A percentile compares a stretch with the other conserved stretches of the same genome.
Evolutionary conservation across 2,888 invertebrate species (phyloP).

Genomic region (Caenorhabditis auriculariae): DNA sequence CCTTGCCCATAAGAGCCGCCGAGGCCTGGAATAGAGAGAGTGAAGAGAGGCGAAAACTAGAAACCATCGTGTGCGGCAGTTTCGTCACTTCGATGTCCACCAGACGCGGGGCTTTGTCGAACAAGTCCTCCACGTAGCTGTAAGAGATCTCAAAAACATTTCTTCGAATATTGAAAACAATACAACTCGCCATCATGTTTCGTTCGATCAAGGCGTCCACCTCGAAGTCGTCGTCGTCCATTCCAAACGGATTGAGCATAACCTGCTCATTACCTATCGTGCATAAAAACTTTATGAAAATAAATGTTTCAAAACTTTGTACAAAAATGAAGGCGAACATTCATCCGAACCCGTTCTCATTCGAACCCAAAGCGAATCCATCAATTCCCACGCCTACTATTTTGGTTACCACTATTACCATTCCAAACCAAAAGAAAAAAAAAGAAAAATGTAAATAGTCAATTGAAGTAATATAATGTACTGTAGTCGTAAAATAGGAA

Average conservation of each 20-base stretch:
- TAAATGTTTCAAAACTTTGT: too few relatives aligned
- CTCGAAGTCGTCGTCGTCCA: constrained; percentile 54
- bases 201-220: constrained; percentile 46
- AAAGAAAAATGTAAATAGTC: too few relatives aligned
- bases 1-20: constrained; percentile 17
- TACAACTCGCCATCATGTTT: constrained; percentile 29
- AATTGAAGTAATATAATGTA: too few relatives aligned
- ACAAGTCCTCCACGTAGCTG: constrained; percentile 42
- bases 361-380: too few relatives aligned
- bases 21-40: constrained; percentile 16
- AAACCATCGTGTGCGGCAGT: constrained; percentile 40
- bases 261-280: constrained; percentile 9
- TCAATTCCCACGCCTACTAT: too few relatives aligned
- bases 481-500: too few relatives aligned
- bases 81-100: constrained; percentile 27
- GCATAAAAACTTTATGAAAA: neutral
- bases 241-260: constrained; percentile 52
- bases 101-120: constrained; percentile 38
- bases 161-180: neutral
- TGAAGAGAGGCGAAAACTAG: neutral
- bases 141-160: constrained; percentile 14
- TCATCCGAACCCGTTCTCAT: too few relatives aligned
- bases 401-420: too few relatives aligned
- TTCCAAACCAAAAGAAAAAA: too few relatives aligned
- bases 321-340: too few relatives aligned